A percentile compares a stretch with the other conserved stretches of the same genome.
Conservation (phyloP, 2,888 invertebrate genomes). For the Sipha maydis region DNA sequence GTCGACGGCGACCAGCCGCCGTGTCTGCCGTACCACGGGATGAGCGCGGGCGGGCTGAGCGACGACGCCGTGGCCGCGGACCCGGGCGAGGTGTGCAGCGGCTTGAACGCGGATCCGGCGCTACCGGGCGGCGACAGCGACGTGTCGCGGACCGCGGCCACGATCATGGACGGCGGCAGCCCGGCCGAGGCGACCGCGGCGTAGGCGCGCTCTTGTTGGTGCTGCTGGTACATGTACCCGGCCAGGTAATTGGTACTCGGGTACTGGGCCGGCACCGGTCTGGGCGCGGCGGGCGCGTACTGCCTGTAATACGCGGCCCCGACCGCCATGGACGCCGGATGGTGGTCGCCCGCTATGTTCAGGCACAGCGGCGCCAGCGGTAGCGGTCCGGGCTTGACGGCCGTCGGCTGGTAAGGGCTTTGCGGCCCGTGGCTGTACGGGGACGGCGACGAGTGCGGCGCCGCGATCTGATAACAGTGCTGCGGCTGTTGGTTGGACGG, state of each 20-base stretch:
- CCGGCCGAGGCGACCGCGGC: constrained; percentile 66
- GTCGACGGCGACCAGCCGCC: constrained; percentile 66
- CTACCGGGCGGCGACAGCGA: constrained; percentile 62
- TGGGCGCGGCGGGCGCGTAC: constrained; percentile 65
- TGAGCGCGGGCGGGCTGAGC: constrained; percentile 56
- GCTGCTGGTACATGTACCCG: constrained; percentile 56
- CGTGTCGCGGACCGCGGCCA: constrained; percentile 66
- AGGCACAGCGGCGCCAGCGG: constrained; percentile 72
- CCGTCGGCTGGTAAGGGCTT: constrained; percentile 68
- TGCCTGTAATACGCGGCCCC: constrained; percentile 13
- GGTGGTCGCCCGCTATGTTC: constrained; percentile 67
- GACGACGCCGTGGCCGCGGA: constrained; percentile 59
- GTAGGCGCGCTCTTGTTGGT: not conserved
- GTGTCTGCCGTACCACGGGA: constrained; percentile 63
- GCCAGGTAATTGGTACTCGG: constrained; percentile 59
- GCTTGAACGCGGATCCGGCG: constrained; percentile 66
- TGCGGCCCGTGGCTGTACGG: constrained; percentile 66
- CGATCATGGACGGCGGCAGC: constrained; percentile 12
- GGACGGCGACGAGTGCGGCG: constrained; percentile 68
- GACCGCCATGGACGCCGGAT: constrained; percentile 59
- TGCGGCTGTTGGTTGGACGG: constrained; percentile 1
- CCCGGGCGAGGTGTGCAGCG: constrained; percentile 65
- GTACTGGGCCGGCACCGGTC: constrained; percentile 63
- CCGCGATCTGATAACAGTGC: not conserved
- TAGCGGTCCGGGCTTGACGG: constrained; percentile 69